A percentile compares a stretch with the other conserved stretches of the same genome.
Conservation (phyloP, 1,140 invertebrate genomes). For the Drepana arcuata region DNA sequence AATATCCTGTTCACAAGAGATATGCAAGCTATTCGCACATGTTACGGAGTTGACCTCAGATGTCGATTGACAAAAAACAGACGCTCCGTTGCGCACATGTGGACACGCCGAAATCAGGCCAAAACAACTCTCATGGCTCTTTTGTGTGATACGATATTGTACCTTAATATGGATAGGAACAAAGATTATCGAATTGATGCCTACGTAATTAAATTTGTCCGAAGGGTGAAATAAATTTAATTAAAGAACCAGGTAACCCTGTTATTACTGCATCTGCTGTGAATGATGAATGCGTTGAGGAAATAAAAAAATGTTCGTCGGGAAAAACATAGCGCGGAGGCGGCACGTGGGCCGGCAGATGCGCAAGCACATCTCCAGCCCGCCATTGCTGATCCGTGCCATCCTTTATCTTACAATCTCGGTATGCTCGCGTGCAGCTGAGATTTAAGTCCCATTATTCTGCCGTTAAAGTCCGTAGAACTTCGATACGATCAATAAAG, state of each 20-base stretch:
- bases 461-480: conserved; percentile 13
- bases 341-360: conserved; percentile 67
- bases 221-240: conserved; percentile 45
- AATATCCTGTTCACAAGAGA: conserved; percentile 30
- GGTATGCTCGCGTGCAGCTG: conserved; percentile 34
- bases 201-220: conserved; percentile 17
- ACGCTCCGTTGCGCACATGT: conserved; percentile 43
- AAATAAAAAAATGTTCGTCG: conserved; percentile 46
- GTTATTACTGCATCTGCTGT: conserved; percentile 60
- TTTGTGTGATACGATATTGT: conserved; percentile 2
- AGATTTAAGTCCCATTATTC: conserved; percentile 51
- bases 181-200: conserved; percentile 25
- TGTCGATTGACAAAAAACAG: conserved; percentile 63
- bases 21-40: conserved; percentile 54
- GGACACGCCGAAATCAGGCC: conserved; percentile 32
- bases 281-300: conserved; percentile 51
- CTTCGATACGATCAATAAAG: conserved; percentile 13
- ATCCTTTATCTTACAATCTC: conserved; percentile 45
- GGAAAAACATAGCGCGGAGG: conserved; percentile 49
- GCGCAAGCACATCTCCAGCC: conserved; percentile 38
- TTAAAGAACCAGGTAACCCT: conserved; percentile 49
- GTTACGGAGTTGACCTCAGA: conserved; percentile 47
- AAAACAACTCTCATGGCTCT: conserved; percentile 20
- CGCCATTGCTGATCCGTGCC: conserved; percentile 29
- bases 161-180: conserved; percentile 8